phyloP scores from a whole-genome alignment of 1,140 invertebrate genomes.

The Riptortus pedestris region DNA sequence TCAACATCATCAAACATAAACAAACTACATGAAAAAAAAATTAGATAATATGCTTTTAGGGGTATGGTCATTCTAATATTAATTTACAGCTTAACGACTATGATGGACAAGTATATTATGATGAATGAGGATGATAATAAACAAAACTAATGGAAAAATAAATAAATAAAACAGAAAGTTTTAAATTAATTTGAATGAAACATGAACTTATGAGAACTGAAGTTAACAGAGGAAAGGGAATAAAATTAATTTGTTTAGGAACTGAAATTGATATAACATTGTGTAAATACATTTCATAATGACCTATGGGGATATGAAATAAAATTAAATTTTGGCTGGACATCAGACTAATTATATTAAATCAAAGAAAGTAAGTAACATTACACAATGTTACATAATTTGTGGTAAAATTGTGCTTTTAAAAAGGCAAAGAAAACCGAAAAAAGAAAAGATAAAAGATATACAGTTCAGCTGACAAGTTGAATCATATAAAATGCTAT shows the following conservation, averaged over 20 bases:
- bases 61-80: not conserved
- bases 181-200: not conserved
- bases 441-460: too few relatives aligned
- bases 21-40: slow-evolving; percentile 9
- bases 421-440: too few relatives aligned
- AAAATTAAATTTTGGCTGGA: not conserved
- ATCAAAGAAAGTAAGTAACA: not conserved
- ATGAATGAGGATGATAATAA: not conserved
- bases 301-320: not conserved
- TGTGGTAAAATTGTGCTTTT: too few relatives aligned
- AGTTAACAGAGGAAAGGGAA: not conserved
- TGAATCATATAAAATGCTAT: too few relatives aligned
- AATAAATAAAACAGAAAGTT: too few relatives aligned
- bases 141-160: too few relatives aligned
- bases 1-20: slow-evolving; percentile 22
- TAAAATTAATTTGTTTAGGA: too few relatives aligned
- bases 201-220: not conserved
- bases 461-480: not conserved
- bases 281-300: not conserved
- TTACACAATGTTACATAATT: slow-evolving; percentile 1
- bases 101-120: not conserved
- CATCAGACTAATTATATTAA: not conserved
- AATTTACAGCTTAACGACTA: not conserved
- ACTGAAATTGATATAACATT: slow-evolving; percentile 6
- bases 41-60: not conserved